Evolutionary conservation across 2,113 vertebrate genomes (phyloP).

Genomic region (Scomber japonicus): DNA sequence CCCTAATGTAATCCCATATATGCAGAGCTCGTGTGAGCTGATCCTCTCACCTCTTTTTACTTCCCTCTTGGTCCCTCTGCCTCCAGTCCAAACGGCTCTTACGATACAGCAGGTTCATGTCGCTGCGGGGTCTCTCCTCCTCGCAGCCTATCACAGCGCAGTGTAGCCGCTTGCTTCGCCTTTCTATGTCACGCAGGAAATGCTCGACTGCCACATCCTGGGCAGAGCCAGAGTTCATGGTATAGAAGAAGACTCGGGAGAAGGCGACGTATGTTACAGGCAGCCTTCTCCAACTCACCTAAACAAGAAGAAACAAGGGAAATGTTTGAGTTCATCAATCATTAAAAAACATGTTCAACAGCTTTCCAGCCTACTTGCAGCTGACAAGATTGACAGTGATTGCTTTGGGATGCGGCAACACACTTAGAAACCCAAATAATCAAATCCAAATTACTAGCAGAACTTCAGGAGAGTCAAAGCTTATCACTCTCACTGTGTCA

Average conservation of each 20-base stretch:
- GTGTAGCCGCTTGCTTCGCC: slow-evolving; percentile 87
- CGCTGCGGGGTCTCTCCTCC: slow-evolving; percentile 81
- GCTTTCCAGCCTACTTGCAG: slow-evolving; percentile 32
- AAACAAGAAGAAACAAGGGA: slow-evolving; percentile 52
- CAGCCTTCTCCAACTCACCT: slow-evolving; percentile 76
- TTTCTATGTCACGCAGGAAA: slow-evolving; percentile 90
- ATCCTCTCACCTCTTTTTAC: slow-evolving; percentile 85
- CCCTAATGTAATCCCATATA: slow-evolving; percentile 55
- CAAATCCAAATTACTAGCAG: slow-evolving; percentile 26
- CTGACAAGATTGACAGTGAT: slow-evolving; percentile 53
- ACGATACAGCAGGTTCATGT: slow-evolving; percentile 89
- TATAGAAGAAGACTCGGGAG: slow-evolving; percentile 80
- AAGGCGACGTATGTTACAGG: slow-evolving; percentile 53
- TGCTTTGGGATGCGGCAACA: slow-evolving; percentile 33
- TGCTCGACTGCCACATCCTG: slow-evolving; percentile 90
- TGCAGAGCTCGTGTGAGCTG: slow-evolving; percentile 39
- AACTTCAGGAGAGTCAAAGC: slow-evolving; percentile 36
- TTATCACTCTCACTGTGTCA: slow-evolving; percentile 36
- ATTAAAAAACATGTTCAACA: slow-evolving; percentile 40
- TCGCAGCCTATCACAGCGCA: slow-evolving; percentile 87
- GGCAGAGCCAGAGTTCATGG: slow-evolving; percentile 89
- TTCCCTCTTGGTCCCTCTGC: slow-evolving; percentile 85
- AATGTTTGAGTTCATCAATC: slow-evolving; percentile 57
- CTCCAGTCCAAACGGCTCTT: slow-evolving; percentile 89
- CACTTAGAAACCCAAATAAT: slow-evolving; percentile 52